Conservation (phyloP, 2,113 vertebrate species). For the Chloebia gouldiae region DNA sequence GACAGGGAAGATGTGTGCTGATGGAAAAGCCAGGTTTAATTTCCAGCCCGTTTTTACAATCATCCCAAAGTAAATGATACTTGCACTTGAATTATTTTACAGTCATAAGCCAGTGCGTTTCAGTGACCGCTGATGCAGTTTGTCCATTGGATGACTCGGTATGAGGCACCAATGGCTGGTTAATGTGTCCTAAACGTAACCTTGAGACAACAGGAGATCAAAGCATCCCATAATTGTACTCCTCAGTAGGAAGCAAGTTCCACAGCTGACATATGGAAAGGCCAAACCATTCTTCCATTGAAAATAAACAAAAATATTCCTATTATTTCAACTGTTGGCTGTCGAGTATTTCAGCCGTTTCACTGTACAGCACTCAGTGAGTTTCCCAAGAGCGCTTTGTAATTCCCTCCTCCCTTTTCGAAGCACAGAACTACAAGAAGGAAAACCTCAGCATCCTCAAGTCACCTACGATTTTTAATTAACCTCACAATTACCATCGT, state of each 20-base stretch:
- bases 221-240: background rate
- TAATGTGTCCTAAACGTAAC: constrained; percentile 26
- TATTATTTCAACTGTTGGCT: background rate
- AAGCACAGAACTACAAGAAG: background rate
- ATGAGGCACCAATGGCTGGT: background rate
- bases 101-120: background rate
- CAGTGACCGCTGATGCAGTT: background rate
- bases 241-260: constrained; percentile 13
- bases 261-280: constrained; percentile 9
- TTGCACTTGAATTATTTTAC: background rate
- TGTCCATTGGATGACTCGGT: background rate
- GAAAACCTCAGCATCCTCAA: background rate
- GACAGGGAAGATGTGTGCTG: no score
- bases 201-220: constrained; percentile 24
- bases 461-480: background rate
- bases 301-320: background rate
- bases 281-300: background rate
- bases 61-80: constrained; percentile 5
- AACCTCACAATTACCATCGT: background rate
- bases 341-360: background rate
- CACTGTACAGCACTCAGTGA: background rate
- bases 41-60: background rate
- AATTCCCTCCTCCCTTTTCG: background rate
- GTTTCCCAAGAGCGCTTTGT: background rate
- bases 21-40: background rate